phyloP scores from a whole-genome alignment of 2,113 vertebrate genomes.

The Rhineura floridana region DNA sequence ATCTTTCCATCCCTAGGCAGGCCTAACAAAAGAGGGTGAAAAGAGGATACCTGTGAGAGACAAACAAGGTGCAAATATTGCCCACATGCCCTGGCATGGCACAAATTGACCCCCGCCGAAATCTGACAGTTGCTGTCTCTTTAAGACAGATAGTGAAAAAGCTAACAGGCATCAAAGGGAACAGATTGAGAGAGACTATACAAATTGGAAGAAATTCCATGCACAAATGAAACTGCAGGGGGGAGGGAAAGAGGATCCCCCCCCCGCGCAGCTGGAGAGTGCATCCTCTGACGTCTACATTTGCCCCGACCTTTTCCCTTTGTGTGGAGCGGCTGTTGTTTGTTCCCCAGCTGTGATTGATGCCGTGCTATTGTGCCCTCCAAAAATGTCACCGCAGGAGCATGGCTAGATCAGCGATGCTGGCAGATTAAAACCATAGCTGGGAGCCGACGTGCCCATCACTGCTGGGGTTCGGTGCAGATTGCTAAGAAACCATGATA shows the following conservation, averaged over 20 bases:
- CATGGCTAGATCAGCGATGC: background rate
- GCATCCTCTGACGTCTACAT: background rate
- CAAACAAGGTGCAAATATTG: too few relatives aligned
- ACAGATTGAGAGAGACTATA: background rate
- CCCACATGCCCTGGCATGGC: background rate
- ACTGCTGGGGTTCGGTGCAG: accelerated
- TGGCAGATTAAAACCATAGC: background rate
- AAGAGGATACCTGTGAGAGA: background rate
- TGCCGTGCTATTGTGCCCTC: background rate
- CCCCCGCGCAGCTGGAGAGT: background rate
- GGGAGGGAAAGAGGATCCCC: background rate
- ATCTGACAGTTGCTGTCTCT: background rate
- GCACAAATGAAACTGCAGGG: background rate
- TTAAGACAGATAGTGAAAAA: background rate
- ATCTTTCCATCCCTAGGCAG: too few relatives aligned
- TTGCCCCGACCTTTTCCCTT: background rate
- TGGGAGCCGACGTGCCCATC: background rate
- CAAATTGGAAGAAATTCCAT: background rate
- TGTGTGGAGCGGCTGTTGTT: background rate
- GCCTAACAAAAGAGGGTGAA: background rate
- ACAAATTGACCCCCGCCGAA: background rate
- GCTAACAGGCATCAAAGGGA: too few relatives aligned
- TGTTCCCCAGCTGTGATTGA: background rate
- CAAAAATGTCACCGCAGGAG: background rate
- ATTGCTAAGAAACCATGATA: accelerated